These are phyloP conservation scores for Taeniopygia guttata DNA, from an alignment of 2,797 vertebrate genomes.

Conservation along the genomic window DNA sequence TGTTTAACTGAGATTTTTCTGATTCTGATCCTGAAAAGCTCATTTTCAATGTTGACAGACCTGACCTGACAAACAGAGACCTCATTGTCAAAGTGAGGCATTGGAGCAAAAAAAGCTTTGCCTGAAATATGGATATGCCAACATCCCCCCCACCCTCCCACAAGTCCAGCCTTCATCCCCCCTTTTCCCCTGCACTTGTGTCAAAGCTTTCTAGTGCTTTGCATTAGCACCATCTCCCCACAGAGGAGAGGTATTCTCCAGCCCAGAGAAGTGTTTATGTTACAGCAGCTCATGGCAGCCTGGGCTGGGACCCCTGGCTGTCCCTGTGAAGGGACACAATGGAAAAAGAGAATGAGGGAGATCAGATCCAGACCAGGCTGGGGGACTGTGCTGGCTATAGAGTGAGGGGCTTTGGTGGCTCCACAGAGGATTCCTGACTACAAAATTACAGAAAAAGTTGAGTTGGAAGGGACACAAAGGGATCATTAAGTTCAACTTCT, in stretches of 20 bases:
- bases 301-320: not conserved
- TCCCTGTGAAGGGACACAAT: not conserved
- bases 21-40: not conserved
- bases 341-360: not conserved
- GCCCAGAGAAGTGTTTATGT: not conserved
- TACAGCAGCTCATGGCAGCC: not conserved
- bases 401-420: not conserved
- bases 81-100: not conserved
- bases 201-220: not conserved
- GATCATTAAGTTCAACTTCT: accelerated
- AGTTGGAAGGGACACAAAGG: accelerated
- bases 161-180: not conserved
- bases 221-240: not conserved
- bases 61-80: not conserved
- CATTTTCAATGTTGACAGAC: not conserved
- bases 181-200: not conserved
- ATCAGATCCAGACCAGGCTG: not conserved
- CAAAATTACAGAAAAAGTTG: not conserved
- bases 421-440: not conserved
- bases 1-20: not conserved
- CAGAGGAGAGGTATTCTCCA: not conserved
- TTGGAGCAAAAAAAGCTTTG: accelerated
- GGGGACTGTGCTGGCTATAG: not conserved
- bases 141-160: not conserved
- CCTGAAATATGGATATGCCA: not conserved